Evolutionary conservation across 2,113 vertebrate genomes (phyloP).

Genomic region (Eclectus roratus): DNA sequence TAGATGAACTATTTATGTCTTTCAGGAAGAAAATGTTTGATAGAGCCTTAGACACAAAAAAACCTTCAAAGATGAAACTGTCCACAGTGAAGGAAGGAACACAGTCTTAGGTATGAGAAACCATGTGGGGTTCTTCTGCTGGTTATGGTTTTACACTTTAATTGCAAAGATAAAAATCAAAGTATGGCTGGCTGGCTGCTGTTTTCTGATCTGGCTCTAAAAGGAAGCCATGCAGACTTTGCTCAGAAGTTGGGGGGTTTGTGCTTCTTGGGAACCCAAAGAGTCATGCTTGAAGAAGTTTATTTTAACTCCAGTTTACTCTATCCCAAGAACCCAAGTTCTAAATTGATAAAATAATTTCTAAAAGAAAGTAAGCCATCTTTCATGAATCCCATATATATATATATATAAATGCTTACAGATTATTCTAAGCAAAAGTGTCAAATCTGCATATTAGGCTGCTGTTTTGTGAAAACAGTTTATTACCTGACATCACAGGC

Average conservation of each 20-base stretch:
- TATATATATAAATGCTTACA: background rate
- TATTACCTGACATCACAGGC: background rate
- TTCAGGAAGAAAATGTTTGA: background rate
- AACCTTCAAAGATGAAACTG: background rate
- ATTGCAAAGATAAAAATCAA: background rate
- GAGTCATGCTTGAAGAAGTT: background rate
- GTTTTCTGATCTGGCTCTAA: background rate
- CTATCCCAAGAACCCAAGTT: background rate
- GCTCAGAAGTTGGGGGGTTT: background rate
- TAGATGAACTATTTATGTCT: background rate
- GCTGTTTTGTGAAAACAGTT: background rate
- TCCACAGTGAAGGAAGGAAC: background rate
- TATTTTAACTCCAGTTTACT: background rate
- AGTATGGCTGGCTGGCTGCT: background rate
- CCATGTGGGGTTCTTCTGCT: background rate
- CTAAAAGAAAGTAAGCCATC: background rate
- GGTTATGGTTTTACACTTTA: background rate
- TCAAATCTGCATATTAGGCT: background rate
- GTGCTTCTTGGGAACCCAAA: background rate
- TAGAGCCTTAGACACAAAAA: background rate
- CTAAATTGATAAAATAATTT: background rate
- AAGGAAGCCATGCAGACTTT: background rate
- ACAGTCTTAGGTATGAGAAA: background rate
- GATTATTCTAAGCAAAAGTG: background rate
- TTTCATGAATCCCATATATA: background rate